Base-by-base conservation (phyloP, 2,113 vertebrate species). In the Patagioenas fasciata region DNA sequence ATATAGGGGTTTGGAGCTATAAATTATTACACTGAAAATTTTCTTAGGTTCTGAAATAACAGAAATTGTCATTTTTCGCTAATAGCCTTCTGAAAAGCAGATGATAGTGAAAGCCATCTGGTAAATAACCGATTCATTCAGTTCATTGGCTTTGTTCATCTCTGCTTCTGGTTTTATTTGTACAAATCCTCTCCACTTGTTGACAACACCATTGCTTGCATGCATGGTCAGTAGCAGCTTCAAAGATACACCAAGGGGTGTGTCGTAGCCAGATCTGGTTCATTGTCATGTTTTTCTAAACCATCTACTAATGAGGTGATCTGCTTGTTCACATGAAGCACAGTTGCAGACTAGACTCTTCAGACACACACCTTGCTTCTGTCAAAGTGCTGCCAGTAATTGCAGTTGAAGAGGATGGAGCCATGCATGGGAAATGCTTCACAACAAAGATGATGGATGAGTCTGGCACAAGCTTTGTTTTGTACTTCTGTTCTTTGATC, bases 391-490 rank as follows among this genome's bases (percentile, higher is more conserved):
- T 93, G 94, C 88, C 94, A 95, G 2, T 85, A 91, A 85, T 94
- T 96, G 86, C 82, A 67, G 25, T 61, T 83, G 80, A 82, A 85
- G 70, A 93, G 25, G n/a, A 65, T 32, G n/a, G 62, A 81, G 64
- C 60, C 51, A 16, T 72, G 47, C 56, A 36, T 85, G 88, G 40
- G 54, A 83, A 95, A 80, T 48, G 42, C 82, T 78, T 90, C 82
- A 64, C 77, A 96, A 60, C 64, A 89, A 78, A 83, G 71, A 75
- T 96, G 79, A 48, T 88, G 88, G 85, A 90, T 86, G 67, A 18
- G 20, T 93, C 85, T 94, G 90, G 79, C 88, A 71, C 58, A 77
- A 79, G 70, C 91, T 89, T 92, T 95, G 70, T 81, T 88, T 95
- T 92, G 50, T 85, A 42, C 58, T 93, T 97, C 61, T 92, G 77